Conservation (phyloP, 2,797 vertebrate species). For the Dromococcyx pavoninus region DNA sequence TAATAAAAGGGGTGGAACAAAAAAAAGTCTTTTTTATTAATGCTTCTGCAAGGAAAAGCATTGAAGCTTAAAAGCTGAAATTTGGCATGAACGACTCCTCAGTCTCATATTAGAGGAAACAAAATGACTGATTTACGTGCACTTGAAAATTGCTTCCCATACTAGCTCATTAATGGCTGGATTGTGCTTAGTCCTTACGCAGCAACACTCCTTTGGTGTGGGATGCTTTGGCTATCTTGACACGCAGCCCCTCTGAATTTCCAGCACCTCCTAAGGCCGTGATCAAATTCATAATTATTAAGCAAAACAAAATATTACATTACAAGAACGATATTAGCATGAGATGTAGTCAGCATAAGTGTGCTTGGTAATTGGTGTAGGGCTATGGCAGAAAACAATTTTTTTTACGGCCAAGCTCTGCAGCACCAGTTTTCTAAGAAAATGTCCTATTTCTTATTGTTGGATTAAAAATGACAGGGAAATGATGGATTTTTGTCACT, state of each 20-base stretch:
- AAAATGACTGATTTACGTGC: constrained; percentile 29
- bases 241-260: accelerated
- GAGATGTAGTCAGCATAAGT: neutral
- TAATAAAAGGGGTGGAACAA: neutral
- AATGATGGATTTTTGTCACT: neutral
- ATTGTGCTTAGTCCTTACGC: neutral
- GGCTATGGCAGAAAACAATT: neutral
- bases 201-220: neutral
- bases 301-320: neutral
- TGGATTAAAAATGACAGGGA: neutral
- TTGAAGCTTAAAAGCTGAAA: constrained; percentile 14
- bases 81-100: neutral
- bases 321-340: neutral
- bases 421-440: neutral
- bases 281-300: neutral
- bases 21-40: neutral
- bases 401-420: neutral
- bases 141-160: constrained; percentile 34
- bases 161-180: neutral
- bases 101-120: constrained; percentile 15
- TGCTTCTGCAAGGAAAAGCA: neutral
- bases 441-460: neutral
- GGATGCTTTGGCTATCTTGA: neutral
- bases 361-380: neutral
- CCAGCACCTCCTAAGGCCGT: neutral